Evolutionary conservation across 2,888 invertebrate genomes (phyloP), one percentile per base, ranked within the genome.

Genomic region (Xestia xanthographa): DNA sequence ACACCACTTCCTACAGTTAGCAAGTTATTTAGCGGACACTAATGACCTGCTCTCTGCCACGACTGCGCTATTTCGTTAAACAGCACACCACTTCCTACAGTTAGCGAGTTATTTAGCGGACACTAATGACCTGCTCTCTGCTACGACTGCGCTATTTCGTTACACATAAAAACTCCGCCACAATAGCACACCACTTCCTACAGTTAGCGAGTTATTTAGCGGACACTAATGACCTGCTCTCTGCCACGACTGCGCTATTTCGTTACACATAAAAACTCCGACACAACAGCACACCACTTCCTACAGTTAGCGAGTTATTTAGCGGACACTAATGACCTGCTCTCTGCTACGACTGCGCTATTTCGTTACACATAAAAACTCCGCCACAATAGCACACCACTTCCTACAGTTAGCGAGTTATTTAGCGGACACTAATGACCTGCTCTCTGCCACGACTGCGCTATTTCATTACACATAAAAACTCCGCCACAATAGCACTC

Each of bases 201-300:
- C 58, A 50, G 14, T 38, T 14, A 29, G 41, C 45, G 38, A 56
- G 60, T 56, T 62, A 48, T 56, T 45, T 34, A 26, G 11, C 62
- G 43, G 56, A 41, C 62, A 41, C 34, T 67, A 72, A 81, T n/a
- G 69, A 56, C 26, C 26, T 12, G 65, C n/a, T 38, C 22, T n/a
- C 14, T 45, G 3, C 22, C 29, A 50, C 22, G 9, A 45, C 58
- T 67, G 17, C n/a, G n/a, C n/a, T n/a, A n/a, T n/a, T n/a, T n/a
- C n/a, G n/a, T n/a, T n/a, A n/a, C n/a, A n/a, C n/a, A n/a, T n/a
- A 26, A 17, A n/a, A 48, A 63, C 60, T 38, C 43, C 17, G 22
- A 20, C n/a, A 67, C 22, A 41, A 56, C 38, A 74, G 56, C 34
- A 50, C 62, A 38, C 41, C 26, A 62, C 62, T 56, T 43, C 20